These are phyloP conservation scores for Cyprinus carpio DNA, from an alignment of 2,113 vertebrate species.

Conservation along the genomic window DNA sequence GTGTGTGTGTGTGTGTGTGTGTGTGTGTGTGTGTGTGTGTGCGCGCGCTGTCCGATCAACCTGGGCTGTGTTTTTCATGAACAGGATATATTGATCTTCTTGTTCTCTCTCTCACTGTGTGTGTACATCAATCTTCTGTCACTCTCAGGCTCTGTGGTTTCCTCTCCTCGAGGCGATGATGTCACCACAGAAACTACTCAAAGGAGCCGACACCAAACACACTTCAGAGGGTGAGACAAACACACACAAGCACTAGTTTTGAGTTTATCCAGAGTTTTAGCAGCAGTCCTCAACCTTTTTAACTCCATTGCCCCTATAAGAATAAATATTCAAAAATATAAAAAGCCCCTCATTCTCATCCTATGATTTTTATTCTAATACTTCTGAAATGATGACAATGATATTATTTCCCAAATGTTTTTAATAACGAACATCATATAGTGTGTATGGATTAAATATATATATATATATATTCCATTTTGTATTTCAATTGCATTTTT, in stretches of 20 bases:
- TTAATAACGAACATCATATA: no score
- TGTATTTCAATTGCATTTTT: no score
- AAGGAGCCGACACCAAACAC: slow-evolving; percentile 66
- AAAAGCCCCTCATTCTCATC: background rate
- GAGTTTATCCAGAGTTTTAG: background rate
- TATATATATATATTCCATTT: no score
- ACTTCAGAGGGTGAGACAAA: slow-evolving; percentile 80
- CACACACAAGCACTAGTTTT: background rate
- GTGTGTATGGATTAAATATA: no score
- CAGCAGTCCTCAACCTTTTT: background rate
- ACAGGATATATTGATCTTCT: slow-evolving; percentile 35
- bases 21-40: slow-evolving; percentile 22
- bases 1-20: slow-evolving; percentile 65
- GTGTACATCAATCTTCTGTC: background rate
- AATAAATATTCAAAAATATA: background rate
- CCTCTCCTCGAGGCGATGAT: slow-evolving; percentile 93
- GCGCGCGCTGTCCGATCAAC: background rate
- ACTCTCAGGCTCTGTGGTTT: slow-evolving; percentile 88
- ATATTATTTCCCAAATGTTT: background rate
- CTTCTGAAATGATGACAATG: background rate
- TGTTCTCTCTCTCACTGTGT: background rate
- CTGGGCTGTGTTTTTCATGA: slow-evolving; percentile 31
- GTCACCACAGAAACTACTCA: slow-evolving; percentile 87
- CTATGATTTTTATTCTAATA: background rate
- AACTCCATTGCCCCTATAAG: background rate